Percentiles rank a stretch among this genome's conserved stretches.
These are phyloP conservation scores for Lithophane semibrunnea DNA, from an alignment of 2,888 invertebrate species.

Conservation along the genomic window DNA sequence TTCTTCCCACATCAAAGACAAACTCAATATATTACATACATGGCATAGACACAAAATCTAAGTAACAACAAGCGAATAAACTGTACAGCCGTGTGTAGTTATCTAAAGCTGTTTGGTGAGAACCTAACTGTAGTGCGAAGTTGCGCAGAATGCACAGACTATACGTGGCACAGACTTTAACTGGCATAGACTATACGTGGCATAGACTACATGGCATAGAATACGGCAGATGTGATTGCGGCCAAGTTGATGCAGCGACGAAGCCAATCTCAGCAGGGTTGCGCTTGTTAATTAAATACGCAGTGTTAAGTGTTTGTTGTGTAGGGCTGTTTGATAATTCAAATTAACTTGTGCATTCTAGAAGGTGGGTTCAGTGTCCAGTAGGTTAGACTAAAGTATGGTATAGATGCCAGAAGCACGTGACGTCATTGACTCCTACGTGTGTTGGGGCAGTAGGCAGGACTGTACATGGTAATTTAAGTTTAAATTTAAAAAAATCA, in stretches of 20 bases:
- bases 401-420: neutral
- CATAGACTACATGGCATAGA: slow-evolving; percentile 11
- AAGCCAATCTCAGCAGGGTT: slow-evolving; percentile 40
- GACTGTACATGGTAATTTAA: too few relatives aligned
- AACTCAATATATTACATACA: neutral
- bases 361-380: neutral
- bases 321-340: neutral
- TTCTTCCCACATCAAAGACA: too few relatives aligned
- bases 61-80: slow-evolving; percentile 41
- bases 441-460: neutral
- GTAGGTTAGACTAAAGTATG: neutral
- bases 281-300: slow-evolving; percentile 55
- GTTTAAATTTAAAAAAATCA: neutral
- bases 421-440: neutral
- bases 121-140: slow-evolving; percentile 52
- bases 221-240: slow-evolving; percentile 34
- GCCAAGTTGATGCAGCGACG: slow-evolving; percentile 55
- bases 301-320: slow-evolving; percentile 22
- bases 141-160: slow-evolving; percentile 42
- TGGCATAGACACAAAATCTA: slow-evolving; percentile 22
- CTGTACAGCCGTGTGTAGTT: slow-evolving; percentile 44
- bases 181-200: slow-evolving; percentile 14
- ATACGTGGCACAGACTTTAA: slow-evolving; percentile 15
- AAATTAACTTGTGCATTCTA: neutral
- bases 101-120: slow-evolving; percentile 60